A percentile compares a stretch with the other conserved stretches of the same genome.
Conservation (phyloP, 2,113 vertebrate species). For the Nematolebias whitei region DNA sequence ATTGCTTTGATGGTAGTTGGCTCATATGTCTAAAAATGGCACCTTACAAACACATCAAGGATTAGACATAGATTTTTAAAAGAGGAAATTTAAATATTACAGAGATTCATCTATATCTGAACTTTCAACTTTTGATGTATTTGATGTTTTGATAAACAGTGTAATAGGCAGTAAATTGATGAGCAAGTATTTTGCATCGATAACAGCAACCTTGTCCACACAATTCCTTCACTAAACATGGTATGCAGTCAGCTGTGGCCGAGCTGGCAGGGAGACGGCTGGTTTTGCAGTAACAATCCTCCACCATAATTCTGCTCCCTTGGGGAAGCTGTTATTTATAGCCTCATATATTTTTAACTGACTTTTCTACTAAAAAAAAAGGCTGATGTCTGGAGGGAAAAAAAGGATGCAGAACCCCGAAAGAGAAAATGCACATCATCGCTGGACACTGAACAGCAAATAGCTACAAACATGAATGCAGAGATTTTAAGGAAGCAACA, state of each 20-base stretch:
- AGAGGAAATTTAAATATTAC: too few relatives aligned
- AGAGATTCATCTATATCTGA: too few relatives aligned
- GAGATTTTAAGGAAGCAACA: constrained; percentile 34
- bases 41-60: too few relatives aligned
- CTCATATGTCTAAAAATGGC: too few relatives aligned
- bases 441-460: constrained; percentile 39
- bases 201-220: background rate
- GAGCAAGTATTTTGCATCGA: background rate
- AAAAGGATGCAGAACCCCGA: constrained; percentile 38
- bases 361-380: constrained; percentile 60
- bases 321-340: constrained; percentile 71
- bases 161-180: background rate
- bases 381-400: constrained; percentile 25
- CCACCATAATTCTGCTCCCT: constrained; percentile 57
- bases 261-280: constrained; percentile 45
- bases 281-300: constrained; percentile 65
- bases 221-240: constrained; percentile 49
- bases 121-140: background rate
- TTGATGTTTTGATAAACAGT: background rate
- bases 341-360: constrained; percentile 74
- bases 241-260: constrained; percentile 52
- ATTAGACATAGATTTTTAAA: too few relatives aligned
- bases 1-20: too few relatives aligned
- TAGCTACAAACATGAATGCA: constrained; percentile 49
- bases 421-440: constrained; percentile 37